Evolutionary conservation across 2,888 invertebrate species (phyloP).

Genomic region (Mimas tiliae): DNA sequence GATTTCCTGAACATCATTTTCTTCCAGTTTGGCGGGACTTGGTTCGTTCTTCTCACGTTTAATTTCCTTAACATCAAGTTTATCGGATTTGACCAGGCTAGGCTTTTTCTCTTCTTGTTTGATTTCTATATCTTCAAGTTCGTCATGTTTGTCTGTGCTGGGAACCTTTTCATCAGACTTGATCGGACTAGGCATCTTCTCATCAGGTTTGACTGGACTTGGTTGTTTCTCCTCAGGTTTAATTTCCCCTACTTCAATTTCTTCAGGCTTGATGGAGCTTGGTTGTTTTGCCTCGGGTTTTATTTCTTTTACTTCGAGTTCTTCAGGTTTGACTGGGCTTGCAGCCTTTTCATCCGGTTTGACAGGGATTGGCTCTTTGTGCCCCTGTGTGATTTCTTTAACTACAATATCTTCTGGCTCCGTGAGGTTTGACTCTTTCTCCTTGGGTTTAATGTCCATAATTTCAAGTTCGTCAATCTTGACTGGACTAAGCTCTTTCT

Average conservation of each 20-base stretch:
- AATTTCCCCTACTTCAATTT: too few relatives aligned
- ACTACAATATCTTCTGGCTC: slow-evolving; percentile 12
- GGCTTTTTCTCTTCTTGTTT: background rate
- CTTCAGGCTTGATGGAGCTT: too few relatives aligned
- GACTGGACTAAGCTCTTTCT: slow-evolving; percentile 21
- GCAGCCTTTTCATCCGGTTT: background rate
- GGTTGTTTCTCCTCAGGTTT: too few relatives aligned
- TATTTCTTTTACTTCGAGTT: too few relatives aligned
- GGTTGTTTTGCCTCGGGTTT: too few relatives aligned
- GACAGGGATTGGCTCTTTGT: background rate
- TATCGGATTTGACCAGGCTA: too few relatives aligned
- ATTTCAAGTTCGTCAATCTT: slow-evolving; percentile 13
- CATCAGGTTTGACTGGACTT: too few relatives aligned
- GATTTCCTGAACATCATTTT: too few relatives aligned
- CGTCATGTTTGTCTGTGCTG: too few relatives aligned
- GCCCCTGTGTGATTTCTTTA: slow-evolving; percentile 16
- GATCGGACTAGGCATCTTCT: background rate
- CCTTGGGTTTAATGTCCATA: slow-evolving; percentile 8
- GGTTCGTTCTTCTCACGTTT: slow-evolving; percentile 32
- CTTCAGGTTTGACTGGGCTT: background rate
- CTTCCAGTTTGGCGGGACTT: slow-evolving; percentile 23
- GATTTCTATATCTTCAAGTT: background rate
- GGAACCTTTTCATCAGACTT: too few relatives aligned
- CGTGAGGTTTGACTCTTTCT: background rate
- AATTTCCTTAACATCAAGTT: slow-evolving; percentile 10